Evolutionary conservation across 1,140 invertebrate genomes (phyloP), one percentile per base, ranked within the genome.

Genomic region (Rhopalosiphum maidis): DNA sequence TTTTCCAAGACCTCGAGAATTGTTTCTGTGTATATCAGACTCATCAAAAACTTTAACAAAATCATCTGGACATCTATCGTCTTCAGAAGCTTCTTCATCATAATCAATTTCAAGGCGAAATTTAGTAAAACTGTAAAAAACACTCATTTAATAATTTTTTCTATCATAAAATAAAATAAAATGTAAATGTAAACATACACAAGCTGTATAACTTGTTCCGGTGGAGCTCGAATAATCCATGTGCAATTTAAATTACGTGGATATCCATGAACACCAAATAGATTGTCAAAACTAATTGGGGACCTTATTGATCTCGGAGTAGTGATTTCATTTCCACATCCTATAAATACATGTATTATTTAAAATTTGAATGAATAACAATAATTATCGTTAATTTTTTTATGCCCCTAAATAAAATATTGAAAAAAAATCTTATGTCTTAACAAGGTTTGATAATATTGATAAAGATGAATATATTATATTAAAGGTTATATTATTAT

Each of bases 151-250:
- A 3, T n/a, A n/a, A 87, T 18, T 48, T 25, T 46, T 6, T 46
- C 15, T 37, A 41, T 46, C 22, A n/a, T n/a, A 87, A 48, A 87
- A 87, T 21, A 21, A 85, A 37, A 1, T 5, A 6, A 41, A 35
- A 1, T 68, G 15, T 18, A 68, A 1, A 68, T 11, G 15, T 41
- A n/a, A 46, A 94, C 60, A 90, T 90, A 95, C 95, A 95, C 94
- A 23, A 98, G 94, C 87, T 96, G 95, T 5, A 98, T 95, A 92
- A 96, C 96, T 94, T 97, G 96, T 85, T 96, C 96, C 23, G 94
- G 35, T 0, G 97, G 97, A 41, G 97, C 98, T 93, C 96, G 96
- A 68, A 99, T 97, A 68, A 96, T 95, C 98, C 98, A 99, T 1
- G 96, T 96, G 95, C 98, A 99, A 94, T 97, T 96, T 43, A 96